phyloP scores from a whole-genome alignment of 2,113 vertebrate genomes.

The Eleginops maclovinus region DNA sequence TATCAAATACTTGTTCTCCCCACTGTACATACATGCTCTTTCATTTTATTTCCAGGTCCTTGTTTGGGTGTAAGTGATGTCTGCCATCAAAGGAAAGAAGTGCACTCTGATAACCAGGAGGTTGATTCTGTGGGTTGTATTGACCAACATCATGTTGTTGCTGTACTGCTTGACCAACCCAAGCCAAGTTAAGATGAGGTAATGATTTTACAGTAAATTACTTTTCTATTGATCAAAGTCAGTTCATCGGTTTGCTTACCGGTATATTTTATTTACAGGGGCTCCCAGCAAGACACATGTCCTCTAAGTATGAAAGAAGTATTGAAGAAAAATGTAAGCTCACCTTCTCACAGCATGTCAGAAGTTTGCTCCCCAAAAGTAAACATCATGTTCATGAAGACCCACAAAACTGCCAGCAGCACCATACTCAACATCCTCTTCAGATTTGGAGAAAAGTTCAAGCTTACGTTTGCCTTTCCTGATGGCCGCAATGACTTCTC shows the following conservation, averaged over 20 bases:
- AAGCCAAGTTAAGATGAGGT: conserved; percentile 83
- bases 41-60: conserved; percentile 69
- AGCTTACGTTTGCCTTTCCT: conserved; percentile 92
- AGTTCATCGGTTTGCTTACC: neutral
- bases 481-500: conserved; percentile 91
- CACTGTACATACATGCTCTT: neutral
- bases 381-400: conserved; percentile 97
- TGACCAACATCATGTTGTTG: conserved; percentile 88
- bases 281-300: conserved; percentile 79
- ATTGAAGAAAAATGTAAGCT: accelerated
- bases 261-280: conserved; percentile 71
- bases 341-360: neutral
- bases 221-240: neutral
- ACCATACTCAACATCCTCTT: conserved; percentile 97
- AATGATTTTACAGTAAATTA: neutral
- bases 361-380: conserved; percentile 82
- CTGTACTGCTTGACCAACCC: conserved; percentile 85
- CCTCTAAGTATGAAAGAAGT: conserved; percentile 35
- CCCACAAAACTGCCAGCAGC: conserved; percentile 97
- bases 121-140: conserved; percentile 85
- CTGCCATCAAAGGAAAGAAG: conserved; percentile 70
- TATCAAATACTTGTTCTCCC: too few relatives aligned
- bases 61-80: conserved; percentile 66
- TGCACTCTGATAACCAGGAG: conserved; percentile 82
- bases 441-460: conserved; percentile 93